Evolutionary conservation across 2,113 vertebrate species (phyloP).

Genomic region (Tragelaphus buxtoni): DNA sequence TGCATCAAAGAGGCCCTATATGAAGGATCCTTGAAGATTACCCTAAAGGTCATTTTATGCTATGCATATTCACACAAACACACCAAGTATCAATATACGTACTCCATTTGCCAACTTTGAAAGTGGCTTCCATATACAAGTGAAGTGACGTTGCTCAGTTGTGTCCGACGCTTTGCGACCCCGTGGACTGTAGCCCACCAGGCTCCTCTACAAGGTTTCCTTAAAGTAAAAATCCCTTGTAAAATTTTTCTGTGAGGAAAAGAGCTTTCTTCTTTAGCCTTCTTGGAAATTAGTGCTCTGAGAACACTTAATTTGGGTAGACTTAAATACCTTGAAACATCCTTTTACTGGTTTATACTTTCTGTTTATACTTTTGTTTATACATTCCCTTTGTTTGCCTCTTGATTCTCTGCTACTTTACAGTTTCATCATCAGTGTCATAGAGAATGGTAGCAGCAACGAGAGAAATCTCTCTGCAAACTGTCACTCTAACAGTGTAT

Average conservation of each 20-base stretch:
- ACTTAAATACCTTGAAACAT: not conserved
- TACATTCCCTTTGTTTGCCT: not conserved
- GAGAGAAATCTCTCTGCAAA: not conserved
- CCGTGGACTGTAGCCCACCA: too few relatives aligned
- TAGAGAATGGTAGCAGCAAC: not conserved
- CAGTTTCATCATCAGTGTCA: not conserved
- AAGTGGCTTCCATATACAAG: not conserved
- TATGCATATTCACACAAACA: not conserved
- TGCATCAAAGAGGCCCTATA: not conserved
- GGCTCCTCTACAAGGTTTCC: not conserved
- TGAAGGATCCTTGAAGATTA: not conserved
- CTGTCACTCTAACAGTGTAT: not conserved
- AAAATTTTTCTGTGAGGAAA: not conserved
- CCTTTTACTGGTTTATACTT: not conserved
- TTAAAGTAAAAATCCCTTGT: not conserved
- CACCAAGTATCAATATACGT: not conserved
- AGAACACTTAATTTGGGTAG: not conserved
- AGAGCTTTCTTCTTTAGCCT: not conserved
- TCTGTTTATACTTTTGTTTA: not conserved
- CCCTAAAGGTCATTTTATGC: not conserved
- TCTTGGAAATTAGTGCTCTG: not conserved
- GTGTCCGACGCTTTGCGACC: too few relatives aligned
- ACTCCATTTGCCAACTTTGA: not conserved
- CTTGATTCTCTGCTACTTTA: not conserved
- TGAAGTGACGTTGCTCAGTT: too few relatives aligned